Base-by-base conservation (phyloP, 2,797 vertebrate species). In the Vireo griseus region DNA sequence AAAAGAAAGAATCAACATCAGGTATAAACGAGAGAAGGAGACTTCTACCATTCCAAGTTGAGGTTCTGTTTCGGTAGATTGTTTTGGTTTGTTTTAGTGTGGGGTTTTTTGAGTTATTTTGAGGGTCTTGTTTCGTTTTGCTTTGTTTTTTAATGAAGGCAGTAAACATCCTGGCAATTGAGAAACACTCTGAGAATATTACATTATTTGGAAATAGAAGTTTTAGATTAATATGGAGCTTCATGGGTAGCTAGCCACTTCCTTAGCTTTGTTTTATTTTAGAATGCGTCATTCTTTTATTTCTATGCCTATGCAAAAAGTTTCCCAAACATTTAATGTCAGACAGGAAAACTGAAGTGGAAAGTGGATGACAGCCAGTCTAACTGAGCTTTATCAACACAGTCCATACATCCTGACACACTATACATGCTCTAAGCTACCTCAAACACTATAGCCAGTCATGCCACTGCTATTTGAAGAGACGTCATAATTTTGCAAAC, bases 341-440 rank as follows among this genome's bases (percentile, higher is more conserved):
- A 92, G 92, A 97, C 96, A 97, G 96, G 96, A 97, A 97, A 96
- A 86, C 81, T 78, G 79, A 92, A 95, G 51, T 81, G 71, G 94
- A 94, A 97, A 95, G 84, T 87, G 89, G 92, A 97, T 95, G 94
- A 96, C 79, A 94, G 91, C 82, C 93, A 77, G 75, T 61, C 51
- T 92, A 81, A 96, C 44, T 59, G 71, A 88, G 75, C 61, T 94
- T 95, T 96, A 96, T 95, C 91, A 94, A 88, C 22, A 10, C 47
- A 29, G 66, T 72, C 86, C 76, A 74, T 73, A 83, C 84, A 95
- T 90, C 86, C 92, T 94, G 91, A 61, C 57, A 89, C 20, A 75
- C 79, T 93, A 94, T 90, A 81, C 13, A 31, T 37, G 61, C 54
- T 71, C 74, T 42, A 40, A 77, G 52, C 75, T 92, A 71, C 67